Evolutionary conservation across 2,113 vertebrate genomes (phyloP).

Genomic region (Paracanthobrama guichenoti): DNA sequence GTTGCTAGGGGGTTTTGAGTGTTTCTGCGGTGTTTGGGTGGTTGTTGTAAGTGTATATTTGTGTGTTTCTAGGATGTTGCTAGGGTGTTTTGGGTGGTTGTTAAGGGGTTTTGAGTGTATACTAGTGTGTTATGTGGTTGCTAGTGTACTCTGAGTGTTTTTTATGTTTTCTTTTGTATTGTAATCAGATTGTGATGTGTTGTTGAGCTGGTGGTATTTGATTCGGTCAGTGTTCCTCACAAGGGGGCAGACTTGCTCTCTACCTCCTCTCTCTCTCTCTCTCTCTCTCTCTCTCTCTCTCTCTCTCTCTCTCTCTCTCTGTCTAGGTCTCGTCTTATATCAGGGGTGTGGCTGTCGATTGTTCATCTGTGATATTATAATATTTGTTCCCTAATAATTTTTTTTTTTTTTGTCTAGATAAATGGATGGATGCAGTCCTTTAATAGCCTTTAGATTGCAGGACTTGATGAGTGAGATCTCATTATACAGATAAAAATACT

Average conservation of each 20-base stretch:
- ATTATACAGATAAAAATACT: neutral
- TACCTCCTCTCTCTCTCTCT: constrained; percentile 35
- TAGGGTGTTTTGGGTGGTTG: neutral
- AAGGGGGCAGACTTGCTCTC: constrained; percentile 61
- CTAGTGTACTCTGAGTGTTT: neutral
- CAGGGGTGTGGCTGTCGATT: constrained; percentile 32
- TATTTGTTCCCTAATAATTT: neutral
- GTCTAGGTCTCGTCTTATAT: constrained; percentile 25
- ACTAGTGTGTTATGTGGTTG: neutral
- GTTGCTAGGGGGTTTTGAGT: no score
- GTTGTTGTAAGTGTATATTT: neutral
- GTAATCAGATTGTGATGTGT: neutral
- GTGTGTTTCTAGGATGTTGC: neutral
- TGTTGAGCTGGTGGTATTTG: neutral
- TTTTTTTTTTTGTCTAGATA: neutral
- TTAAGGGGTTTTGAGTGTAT: neutral
- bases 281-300: constrained; percentile 6
- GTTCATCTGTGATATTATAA: neutral
- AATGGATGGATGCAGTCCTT: neutral
- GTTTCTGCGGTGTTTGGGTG: neutral
- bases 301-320: constrained; percentile 8
- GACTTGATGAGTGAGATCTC: neutral
- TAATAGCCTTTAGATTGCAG: neutral
- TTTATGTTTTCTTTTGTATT: neutral
- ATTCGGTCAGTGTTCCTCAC: constrained; percentile 38